These are phyloP conservation scores for Aepyceros melampus DNA, from an alignment of 2,113 vertebrate species.

Conservation along the genomic window DNA sequence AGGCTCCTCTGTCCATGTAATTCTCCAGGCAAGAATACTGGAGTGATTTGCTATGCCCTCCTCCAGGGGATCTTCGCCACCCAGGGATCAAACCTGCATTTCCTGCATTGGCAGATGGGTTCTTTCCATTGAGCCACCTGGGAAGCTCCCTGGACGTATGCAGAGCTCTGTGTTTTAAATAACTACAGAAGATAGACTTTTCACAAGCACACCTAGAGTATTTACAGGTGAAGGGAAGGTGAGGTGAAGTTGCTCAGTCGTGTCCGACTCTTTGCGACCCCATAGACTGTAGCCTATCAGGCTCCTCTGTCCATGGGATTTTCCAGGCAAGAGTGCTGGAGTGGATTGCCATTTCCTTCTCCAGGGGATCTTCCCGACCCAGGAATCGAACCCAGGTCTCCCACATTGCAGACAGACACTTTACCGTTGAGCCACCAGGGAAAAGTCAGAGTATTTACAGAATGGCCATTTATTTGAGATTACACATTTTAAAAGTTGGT, in stretches of 20 bases:
- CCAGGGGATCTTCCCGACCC: too few species aligned
- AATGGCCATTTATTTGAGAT: background rate
- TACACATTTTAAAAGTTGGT: background rate
- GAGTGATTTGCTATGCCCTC: background rate
- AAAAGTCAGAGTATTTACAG: too few species aligned
- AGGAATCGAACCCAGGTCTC: too few species aligned
- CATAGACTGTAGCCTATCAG: too few species aligned
- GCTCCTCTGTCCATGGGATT: too few species aligned
- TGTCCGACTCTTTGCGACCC: too few species aligned
- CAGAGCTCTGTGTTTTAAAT: background rate
- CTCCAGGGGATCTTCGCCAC: background rate
- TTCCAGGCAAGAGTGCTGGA: too few species aligned
- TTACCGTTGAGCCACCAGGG: too few species aligned
- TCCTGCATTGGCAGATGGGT: background rate
- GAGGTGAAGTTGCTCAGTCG: too few species aligned
- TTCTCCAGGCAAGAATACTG: background rate
- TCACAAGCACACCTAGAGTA: background rate
- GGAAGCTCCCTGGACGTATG: background rate
- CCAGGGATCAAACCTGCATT: background rate
- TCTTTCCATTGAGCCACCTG: background rate
- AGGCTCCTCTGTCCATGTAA: background rate
- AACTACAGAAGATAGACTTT: background rate
- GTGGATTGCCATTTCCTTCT: too few species aligned
- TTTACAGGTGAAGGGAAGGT: too few species aligned
- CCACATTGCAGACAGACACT: too few species aligned